Evolutionary conservation across 2,888 invertebrate species (phyloP).

Genomic region (Synanthedon vespiformis): DNA sequence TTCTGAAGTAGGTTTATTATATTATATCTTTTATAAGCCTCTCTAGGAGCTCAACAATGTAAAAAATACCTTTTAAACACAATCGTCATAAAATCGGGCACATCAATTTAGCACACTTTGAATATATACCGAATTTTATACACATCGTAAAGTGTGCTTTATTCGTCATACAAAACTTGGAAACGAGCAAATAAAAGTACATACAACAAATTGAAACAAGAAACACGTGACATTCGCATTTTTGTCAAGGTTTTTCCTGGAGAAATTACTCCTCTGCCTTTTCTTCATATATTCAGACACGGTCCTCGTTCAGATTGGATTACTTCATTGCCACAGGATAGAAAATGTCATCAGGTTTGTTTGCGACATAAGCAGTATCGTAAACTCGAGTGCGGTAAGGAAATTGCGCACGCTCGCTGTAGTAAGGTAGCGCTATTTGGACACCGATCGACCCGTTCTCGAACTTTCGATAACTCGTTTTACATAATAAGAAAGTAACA

Average conservation of each 20-base stretch:
- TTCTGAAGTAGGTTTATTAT: no score
- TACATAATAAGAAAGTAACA: slow-evolving; percentile 15
- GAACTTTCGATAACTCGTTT: slow-evolving; percentile 17
- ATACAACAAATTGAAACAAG: no score
- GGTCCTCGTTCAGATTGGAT: slow-evolving; percentile 1
- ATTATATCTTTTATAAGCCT: no score
- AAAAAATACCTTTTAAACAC: no score
- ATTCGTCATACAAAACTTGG: no score
- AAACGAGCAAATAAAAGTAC: no score
- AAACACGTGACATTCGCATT: no score
- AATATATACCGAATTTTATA: no score
- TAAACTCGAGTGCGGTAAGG: background rate
- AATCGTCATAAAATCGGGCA: no score
- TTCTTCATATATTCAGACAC: slow-evolving; percentile 2
- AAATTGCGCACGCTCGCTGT: background rate
- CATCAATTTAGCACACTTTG: no score
- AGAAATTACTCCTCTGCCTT: slow-evolving; percentile 6
- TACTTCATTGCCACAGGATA: background rate
- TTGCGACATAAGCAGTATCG: background rate
- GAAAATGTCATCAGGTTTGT: background rate
- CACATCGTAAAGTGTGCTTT: no score
- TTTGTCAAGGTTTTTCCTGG: slow-evolving; percentile 4
- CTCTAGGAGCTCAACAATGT: no score
- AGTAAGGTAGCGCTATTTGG: slow-evolving; percentile 1
- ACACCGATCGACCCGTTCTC: slow-evolving; percentile 1